Base-by-base conservation (phyloP, 2,113 vertebrate genomes). In the Irena cyanogastra region DNA sequence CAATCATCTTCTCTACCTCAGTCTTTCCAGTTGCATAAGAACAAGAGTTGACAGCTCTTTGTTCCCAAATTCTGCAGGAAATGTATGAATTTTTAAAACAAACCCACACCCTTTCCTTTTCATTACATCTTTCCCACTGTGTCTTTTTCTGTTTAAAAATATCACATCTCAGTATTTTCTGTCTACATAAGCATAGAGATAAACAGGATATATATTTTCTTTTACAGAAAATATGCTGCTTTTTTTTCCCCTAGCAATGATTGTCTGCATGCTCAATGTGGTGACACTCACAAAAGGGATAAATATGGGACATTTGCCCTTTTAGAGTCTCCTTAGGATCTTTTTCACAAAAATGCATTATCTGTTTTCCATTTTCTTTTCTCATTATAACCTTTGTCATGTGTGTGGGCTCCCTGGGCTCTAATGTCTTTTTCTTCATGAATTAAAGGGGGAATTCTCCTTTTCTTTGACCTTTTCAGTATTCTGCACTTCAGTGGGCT, bases 381-480 rank as follows among this genome's bases (percentile, higher is more conserved):
- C 83, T 96, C 84, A 78, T 92, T 94, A 86, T 89, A 96, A 95
- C 83, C 76, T 82, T 95, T 96, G 93, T 93, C 92, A 90, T 60
- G 47, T 80, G 42, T 65, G 68, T 57, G 80, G 45, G 24, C 60
- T 90, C 91, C 83, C 94, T 93, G 59, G 78, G 83, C 82, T 93
- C 68, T 89, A 71, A 88, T 84, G 84, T 81, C 86, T 96, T 72
- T 76, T 89, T 92, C 80, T 93, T 84, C 79, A 57, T 74, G 96
- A 95, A 94, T 89, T 97, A 94, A 94, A 96, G 66, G 49, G 77
- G 77, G 69, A 95, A 54, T 69, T 87, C 41, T 94, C 54, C 47
- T 74, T 33, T 94, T 93, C 83, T 93, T 74, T 96, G 96, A 96
- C 90, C 94, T 98, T 98, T 96, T 96, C 83, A 95, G 76, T 97